Evolutionary conservation across 2,888 invertebrate species (phyloP), one percentile per base, ranked within the genome.

Genomic region (Philonicus albiceps): DNA sequence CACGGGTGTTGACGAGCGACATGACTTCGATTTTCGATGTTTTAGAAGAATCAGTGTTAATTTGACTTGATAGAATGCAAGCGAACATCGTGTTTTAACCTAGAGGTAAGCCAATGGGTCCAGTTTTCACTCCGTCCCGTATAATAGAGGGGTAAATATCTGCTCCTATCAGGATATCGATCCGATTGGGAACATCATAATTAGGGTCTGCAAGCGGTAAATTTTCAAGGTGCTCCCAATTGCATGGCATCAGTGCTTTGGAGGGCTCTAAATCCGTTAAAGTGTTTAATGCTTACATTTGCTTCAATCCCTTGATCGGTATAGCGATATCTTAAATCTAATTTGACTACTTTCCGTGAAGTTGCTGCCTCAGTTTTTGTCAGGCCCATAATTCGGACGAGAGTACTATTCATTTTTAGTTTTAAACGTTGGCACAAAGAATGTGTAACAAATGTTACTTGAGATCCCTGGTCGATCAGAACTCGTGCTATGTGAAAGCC

Each of bases 111-210:
- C n/a, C n/a, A n/a, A n/a, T 16, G n/a, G 55, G 6, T 11, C 3
- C 55, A 6, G 1, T 49, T 22, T n/a, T 80, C 6, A 80, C 2
- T 53, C 85, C 78, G 11, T 81, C 55, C 5, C 22, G 30, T 22
- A 87, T 53, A 11, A 87, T 22, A 16, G 37, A 80, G 31, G 87
- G 31, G 72, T 80, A 78, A 27, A 85, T 85, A 74, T 87, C 85
- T 64, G 86, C 85, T 76, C 84, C 86, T 19, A 86, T 87, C 22
- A 87, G n/a, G 16, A 75, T 86, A 64, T 86, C 86, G n/a, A 83
- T 53, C 19, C 53, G 22, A 75, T 55, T 37, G n/a, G 13, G 84
- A n/a, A 78, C 85, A 34, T 86, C 31, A 86, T 84, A 84, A 37
- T 34, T 76, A 16, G 78, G 78, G n/a, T 85, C 85, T 13, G 87